phyloP scores from a whole-genome alignment of 2,888 invertebrate species.

The Erpobdella octoculata region DNA sequence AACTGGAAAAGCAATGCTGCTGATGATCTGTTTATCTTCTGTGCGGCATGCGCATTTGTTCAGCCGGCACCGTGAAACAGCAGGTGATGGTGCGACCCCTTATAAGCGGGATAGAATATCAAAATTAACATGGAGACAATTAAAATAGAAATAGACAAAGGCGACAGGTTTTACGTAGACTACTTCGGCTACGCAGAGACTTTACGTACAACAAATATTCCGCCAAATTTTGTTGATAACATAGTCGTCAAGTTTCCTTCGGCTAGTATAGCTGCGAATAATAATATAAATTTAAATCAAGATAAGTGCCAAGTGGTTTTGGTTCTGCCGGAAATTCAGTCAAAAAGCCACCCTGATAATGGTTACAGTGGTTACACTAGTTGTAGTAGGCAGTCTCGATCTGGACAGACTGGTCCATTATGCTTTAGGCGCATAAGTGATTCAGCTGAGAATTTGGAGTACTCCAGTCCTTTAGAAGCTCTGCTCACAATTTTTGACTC shows the following conservation, averaged over 20 bases:
- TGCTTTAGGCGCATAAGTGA: not conserved
- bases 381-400: not conserved
- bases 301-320: not conserved
- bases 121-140: too few species aligned
- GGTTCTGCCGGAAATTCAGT: not conserved
- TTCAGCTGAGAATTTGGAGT: not conserved
- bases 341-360: not conserved
- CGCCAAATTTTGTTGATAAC: slow-evolving; percentile 1
- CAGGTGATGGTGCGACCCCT: too few species aligned
- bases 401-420: too few species aligned
- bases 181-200: not conserved
- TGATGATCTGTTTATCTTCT: too few species aligned
- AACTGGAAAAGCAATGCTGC: too few species aligned
- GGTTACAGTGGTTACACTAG: not conserved
- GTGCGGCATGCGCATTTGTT: too few species aligned
- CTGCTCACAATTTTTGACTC: not conserved
- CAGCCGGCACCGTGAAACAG: too few species aligned
- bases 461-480: not conserved
- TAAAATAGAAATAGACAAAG: too few species aligned
- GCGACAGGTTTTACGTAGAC: not conserved
- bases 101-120: too few species aligned
- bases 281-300: too few species aligned
- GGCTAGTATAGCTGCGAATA: not conserved
- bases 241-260: not conserved
- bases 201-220: not conserved